phyloP scores from a whole-genome alignment of 1,140 invertebrate genomes.

The Charaxes varanes region DNA sequence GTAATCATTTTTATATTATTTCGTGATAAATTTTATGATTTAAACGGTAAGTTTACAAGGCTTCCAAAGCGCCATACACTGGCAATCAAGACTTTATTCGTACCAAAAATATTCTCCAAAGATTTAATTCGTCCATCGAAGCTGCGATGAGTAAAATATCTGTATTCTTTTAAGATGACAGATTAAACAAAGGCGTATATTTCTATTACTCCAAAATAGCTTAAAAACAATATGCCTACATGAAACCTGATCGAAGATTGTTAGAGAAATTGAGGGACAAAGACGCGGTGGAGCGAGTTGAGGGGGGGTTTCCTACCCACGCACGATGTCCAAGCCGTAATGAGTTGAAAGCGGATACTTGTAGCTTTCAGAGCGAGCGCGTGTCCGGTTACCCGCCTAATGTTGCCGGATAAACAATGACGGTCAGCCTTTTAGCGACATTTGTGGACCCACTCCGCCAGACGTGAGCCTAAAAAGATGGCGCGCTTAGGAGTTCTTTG shows the following conservation, averaged over 20 bases:
- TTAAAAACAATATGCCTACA: too few species aligned
- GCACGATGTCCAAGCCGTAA: slow-evolving; percentile 70
- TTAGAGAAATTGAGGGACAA: slow-evolving; percentile 67
- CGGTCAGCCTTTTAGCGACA: slow-evolving; percentile 72
- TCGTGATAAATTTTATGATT: too few species aligned
- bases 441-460: slow-evolving; percentile 70
- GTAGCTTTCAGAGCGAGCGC: slow-evolving; percentile 70
- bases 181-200: neutral
- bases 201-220: neutral
- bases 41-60: too few species aligned
- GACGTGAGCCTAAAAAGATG: slow-evolving; percentile 69
- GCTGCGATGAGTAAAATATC: too few species aligned
- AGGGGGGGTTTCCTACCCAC: slow-evolving; percentile 45
- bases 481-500: slow-evolving; percentile 46
- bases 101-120: too few species aligned
- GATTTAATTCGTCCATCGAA: too few species aligned
- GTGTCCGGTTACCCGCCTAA: slow-evolving; percentile 72
- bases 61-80: too few species aligned
- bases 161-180: too few species aligned
- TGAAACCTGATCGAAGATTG: slow-evolving; percentile 51
- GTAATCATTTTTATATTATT: too few species aligned
- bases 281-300: slow-evolving; percentile 41
- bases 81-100: too few species aligned
- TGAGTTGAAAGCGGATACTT: slow-evolving; percentile 74
- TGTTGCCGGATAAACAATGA: slow-evolving; percentile 73